phyloP scores from a whole-genome alignment of 2,113 vertebrate species.

The Megaleporinus macrocephalus region DNA sequence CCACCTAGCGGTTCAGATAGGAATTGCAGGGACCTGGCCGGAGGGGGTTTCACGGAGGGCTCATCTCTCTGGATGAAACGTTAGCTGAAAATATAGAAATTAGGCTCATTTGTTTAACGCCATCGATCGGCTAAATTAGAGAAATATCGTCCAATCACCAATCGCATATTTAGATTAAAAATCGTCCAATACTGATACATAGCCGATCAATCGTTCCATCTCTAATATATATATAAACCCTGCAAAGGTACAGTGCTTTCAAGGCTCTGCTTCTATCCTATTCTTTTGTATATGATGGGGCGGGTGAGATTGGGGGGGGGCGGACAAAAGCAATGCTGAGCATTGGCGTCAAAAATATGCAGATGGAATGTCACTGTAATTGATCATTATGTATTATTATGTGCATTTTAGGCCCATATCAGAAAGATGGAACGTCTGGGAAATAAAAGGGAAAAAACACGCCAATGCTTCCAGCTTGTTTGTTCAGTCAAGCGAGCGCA shows the following conservation, averaged over 20 bases:
- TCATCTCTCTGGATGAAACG: no score
- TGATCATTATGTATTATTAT: constrained; percentile 46
- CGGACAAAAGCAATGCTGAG: not conserved
- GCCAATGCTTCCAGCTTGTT: constrained; percentile 27
- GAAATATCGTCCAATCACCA: no score
- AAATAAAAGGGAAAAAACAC: not conserved
- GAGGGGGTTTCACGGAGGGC: no score
- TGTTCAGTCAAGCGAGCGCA: constrained; percentile 29
- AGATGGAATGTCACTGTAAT: constrained; percentile 30
- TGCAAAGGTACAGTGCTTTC: constrained; percentile 21
- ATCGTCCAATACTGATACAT: no score
- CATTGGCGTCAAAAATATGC: constrained; percentile 10
- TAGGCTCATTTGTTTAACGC: no score
- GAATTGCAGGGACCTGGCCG: no score
- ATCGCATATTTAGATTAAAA: no score
- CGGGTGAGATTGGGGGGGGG: not conserved
- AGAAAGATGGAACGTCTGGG: constrained; percentile 12
- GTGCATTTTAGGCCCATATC: constrained; percentile 4
- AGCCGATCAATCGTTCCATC: no score
- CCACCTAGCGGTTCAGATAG: no score
- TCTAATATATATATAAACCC: no score
- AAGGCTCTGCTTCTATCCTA: constrained; percentile 8
- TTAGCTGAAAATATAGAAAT: no score
- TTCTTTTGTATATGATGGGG: not conserved
- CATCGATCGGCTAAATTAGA: no score